phyloP scores from a whole-genome alignment of 2,888 invertebrate genomes.

The Pollenia griseotomentosa region DNA sequence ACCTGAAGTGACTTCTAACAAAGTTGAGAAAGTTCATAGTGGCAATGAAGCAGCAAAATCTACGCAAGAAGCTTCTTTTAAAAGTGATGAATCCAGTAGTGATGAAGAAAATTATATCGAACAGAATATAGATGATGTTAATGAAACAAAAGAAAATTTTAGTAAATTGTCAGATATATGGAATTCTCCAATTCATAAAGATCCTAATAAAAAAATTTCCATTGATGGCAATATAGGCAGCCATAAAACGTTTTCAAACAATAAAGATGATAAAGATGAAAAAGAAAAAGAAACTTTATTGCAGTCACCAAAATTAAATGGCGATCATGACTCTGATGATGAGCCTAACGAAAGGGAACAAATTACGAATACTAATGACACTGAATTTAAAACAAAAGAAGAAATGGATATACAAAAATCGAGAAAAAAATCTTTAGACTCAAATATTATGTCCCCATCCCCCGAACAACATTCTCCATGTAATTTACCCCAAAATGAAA shows the following conservation, averaged over 20 bases:
- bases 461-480: background rate
- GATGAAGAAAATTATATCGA: conserved; percentile 18
- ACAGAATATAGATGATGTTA: conserved; percentile 8
- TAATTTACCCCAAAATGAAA: conserved; percentile 41
- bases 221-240: background rate
- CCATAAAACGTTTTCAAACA: background rate
- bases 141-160: background rate
- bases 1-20: background rate
- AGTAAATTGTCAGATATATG: background rate
- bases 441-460: background rate
- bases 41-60: conserved; percentile 15
- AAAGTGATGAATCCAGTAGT: conserved; percentile 1
- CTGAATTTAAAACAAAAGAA: conserved; percentile 14
- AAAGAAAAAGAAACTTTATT: background rate
- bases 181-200: background rate
- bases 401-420: conserved; percentile 11
- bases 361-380: conserved; percentile 19
- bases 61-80: background rate
- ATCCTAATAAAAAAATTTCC: background rate
- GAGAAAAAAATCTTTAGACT: conserved; percentile 10
- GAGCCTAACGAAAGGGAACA: background rate
- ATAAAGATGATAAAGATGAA: background rate
- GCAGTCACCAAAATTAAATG: conserved; percentile 62
- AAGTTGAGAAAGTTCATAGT: background rate
- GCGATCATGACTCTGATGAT: conserved; percentile 49